These are phyloP conservation scores for Gymnoscelis rufifasciata DNA, from an alignment of 2,888 invertebrate species.

Conservation along the genomic window DNA sequence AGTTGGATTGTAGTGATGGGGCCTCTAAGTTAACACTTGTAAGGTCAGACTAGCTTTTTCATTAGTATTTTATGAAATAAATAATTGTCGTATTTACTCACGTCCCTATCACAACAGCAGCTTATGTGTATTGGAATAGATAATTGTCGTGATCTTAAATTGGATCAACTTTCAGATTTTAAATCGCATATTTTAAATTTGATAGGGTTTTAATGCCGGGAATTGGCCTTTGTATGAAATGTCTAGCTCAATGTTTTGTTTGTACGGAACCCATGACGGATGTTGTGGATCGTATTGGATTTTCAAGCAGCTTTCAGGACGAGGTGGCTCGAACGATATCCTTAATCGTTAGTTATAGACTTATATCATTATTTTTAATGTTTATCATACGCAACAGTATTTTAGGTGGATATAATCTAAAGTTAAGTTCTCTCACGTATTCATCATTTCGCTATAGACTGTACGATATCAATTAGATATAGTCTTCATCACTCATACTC, in stretches of 20 bases:
- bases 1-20: no score
- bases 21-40: no score
- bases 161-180: slow-evolving; percentile 34
- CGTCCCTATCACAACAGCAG: no score
- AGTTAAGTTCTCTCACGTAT: slow-evolving; percentile 62
- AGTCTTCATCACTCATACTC: background rate
- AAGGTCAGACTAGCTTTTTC: no score
- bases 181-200: background rate
- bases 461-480: slow-evolving; percentile 35
- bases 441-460: slow-evolving; percentile 51
- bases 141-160: slow-evolving; percentile 37
- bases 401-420: slow-evolving; percentile 70
- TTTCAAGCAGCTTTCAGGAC: slow-evolving; percentile 35
- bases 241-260: slow-evolving; percentile 19
- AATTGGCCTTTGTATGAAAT: slow-evolving; percentile 5
- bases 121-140: no score
- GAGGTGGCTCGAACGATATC: slow-evolving; percentile 40
- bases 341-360: slow-evolving; percentile 63
- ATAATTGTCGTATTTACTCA: slow-evolving; percentile 36
- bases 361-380: slow-evolving; percentile 77
- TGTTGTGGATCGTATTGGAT: slow-evolving; percentile 23
- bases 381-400: slow-evolving; percentile 76
- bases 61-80: no score
- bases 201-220: slow-evolving; percentile 3
- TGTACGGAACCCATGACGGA: slow-evolving; percentile 32